These are phyloP conservation scores for Chymomyza procnemis DNA, from an alignment of 2,888 invertebrate genomes.

Conservation along the genomic window DNA sequence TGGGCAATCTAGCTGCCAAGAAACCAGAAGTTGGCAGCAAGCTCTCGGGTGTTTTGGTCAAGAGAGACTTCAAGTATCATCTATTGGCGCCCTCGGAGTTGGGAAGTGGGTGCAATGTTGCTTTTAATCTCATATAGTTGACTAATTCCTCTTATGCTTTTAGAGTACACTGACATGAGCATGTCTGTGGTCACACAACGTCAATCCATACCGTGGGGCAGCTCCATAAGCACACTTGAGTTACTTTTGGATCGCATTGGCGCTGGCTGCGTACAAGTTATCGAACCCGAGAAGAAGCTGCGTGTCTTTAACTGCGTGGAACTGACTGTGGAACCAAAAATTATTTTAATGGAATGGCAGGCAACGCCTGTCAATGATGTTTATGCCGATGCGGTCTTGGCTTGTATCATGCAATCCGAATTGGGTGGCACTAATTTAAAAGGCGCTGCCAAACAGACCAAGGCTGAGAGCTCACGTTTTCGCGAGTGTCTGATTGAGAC, in stretches of 20 bases:
- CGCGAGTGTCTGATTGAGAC: constrained; percentile 82
- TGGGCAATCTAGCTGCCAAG: constrained; percentile 93
- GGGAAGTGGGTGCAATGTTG: constrained; percentile 81
- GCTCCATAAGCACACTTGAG: constrained; percentile 82
- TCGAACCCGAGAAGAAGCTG: constrained; percentile 86
- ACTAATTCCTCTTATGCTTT: too few species aligned
- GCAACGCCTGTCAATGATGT: constrained; percentile 97
- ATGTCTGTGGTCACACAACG: constrained; percentile 96
- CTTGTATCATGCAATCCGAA: constrained; percentile 91
- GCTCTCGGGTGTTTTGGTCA: constrained; percentile 95
- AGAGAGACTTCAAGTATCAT: constrained; percentile 98
- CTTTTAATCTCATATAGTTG: too few species aligned
- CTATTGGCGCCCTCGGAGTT: constrained; percentile 94
- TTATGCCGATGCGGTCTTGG: constrained; percentile 97
- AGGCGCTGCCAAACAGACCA: constrained; percentile 82
- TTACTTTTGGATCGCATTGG: constrained; percentile 89
- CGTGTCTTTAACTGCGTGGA: constrained; percentile 91
- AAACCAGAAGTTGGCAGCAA: constrained; percentile 87
- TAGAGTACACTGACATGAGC: constrained; percentile 94
- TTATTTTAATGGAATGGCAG: constrained; percentile 95
- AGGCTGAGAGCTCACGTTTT: constrained; percentile 94
- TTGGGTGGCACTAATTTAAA: constrained; percentile 83
- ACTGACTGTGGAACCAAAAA: constrained; percentile 87
- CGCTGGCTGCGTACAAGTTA: constrained; percentile 82
- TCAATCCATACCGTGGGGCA: constrained; percentile 91